Base-by-base conservation (phyloP, 1,140 invertebrate genomes). In the Hermetia illucens region DNA sequence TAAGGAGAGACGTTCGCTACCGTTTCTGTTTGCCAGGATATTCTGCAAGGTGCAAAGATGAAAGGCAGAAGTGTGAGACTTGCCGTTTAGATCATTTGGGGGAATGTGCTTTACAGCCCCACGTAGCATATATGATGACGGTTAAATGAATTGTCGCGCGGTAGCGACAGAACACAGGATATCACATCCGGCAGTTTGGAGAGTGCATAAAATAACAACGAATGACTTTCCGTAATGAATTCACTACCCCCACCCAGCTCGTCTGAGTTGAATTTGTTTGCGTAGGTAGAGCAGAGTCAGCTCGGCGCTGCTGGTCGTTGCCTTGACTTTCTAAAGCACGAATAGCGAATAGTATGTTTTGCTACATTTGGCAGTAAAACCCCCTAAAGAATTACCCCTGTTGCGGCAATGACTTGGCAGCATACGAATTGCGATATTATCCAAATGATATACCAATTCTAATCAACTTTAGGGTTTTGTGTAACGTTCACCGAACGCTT, bases 401-500 rank as follows among this genome's bases (percentile, higher is more conserved):
- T 8, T 13, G 13, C 8, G 13, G 24, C 24, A 27, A 13, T 9
- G 13, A 27, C 24, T 13, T 13, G 8, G 8, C 13, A 27, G 24
- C 24, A 27, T 27, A 27, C 24, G 24, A 27, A 27, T 27, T 27
- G 24, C 24, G 24, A 27, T 27, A 27, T 27, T 27, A 27, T 27
- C 24, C 24, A 27, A 27, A 27, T 27, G 24, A 27, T 27, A 27
- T 27, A 27, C 24, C 24, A 27, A 27, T 27, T 27, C 24, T 27
- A 27, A 27, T 27, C 24, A 27, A 27, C 24, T 27, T 27, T 27
- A 27, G 24, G 24, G 24, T 27, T 27, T 27, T n/a, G n/a, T n/a
- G n/a, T n/a, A n/a, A n/a, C n/a, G n/a, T n/a, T n/a, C n/a, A n/a
- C n/a, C n/a, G n/a, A n/a, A n/a, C n/a, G n/a, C n/a, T n/a, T n/a